Evolutionary conservation across 2,888 invertebrate genomes (phyloP), one percentile per base, ranked within the genome.

Genomic region (Synergus itoensis): DNA sequence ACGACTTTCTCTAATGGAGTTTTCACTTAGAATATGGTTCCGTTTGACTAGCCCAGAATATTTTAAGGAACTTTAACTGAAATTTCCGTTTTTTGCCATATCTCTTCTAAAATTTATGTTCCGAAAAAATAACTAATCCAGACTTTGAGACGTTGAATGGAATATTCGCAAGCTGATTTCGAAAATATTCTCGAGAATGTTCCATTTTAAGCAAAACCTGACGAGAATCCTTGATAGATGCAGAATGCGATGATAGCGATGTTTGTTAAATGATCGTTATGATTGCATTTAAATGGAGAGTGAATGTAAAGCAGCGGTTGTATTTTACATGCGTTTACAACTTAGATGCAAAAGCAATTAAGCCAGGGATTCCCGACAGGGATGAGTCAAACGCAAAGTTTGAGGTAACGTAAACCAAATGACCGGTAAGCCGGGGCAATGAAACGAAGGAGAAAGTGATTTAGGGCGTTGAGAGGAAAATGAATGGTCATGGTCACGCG

Each of bases 401-500:
- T 79, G 78, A 80, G 80, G 75, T 53, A 63, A 75, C 48, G 77
- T 64, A 43, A 45, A 65, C n/a, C 41, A 77, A 77, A 80, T 77
- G 36, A 79, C 65, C 77, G 62, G 63, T 77, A 69, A 40, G 48
- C 64, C 41, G 40, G 78, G 53, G 78, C 36, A 67, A 76, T 69
- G 40, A 69, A 62, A 78, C 63, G 21, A 78, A 73, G 73, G 48
- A 73, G 48, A 75, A 64, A 79, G 63, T 67, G 79, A 76, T 79
- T 76, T 67, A 76, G 60, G 69, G 65, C 67, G 69, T 69, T 79
- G 62, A 67, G 43, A 28, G 57, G 67, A 53, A 65, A 77, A 67
- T 53, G 45, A 73, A 77, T 57, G 79, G 77, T 82, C n/a, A n/a
- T n/a, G n/a, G n/a, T n/a, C n/a, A n/a, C n/a, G n/a, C n/a, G n/a